These are phyloP conservation scores for Gila robusta DNA, from an alignment of 2,797 vertebrate genomes.

Conservation along the genomic window DNA sequence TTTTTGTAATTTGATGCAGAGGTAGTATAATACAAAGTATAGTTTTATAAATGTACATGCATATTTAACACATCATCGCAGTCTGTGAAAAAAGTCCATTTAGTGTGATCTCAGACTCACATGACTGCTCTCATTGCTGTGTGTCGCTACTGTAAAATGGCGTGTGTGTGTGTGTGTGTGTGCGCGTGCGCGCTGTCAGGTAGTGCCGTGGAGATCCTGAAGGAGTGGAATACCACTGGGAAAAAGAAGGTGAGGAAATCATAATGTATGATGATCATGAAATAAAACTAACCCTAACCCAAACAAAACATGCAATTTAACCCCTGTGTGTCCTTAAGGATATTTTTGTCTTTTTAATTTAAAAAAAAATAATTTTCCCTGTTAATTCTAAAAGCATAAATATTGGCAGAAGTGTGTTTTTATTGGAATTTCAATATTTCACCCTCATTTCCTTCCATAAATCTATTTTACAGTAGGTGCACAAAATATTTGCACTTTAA, in stretches of 20 bases:
- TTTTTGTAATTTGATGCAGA: too few relatives aligned
- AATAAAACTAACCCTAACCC: background rate
- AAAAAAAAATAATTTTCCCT: background rate
- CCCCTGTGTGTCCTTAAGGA: background rate
- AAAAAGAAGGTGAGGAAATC: slow-evolving; percentile 90
- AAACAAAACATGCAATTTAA: background rate
- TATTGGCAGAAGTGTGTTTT: background rate
- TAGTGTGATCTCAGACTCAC: background rate
- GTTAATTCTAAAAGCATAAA: background rate
- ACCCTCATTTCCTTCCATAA: background rate
- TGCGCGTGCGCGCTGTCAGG: slow-evolving; percentile 72
- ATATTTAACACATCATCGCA: too few relatives aligned
- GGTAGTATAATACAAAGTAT: too few relatives aligned
- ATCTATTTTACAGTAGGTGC: background rate
- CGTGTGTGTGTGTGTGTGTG: slow-evolving; percentile 54
- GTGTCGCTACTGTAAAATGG: background rate
- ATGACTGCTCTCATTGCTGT: background rate
- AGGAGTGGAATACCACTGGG: slow-evolving; percentile 96
- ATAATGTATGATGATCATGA: background rate
- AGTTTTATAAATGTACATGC: too few relatives aligned
- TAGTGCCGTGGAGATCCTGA: slow-evolving; percentile 91
- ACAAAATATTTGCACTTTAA: background rate
- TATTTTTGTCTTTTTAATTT: background rate
- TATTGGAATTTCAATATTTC: background rate
- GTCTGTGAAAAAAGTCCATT: too few relatives aligned